phyloP scores from a whole-genome alignment of 2,797 vertebrate species.

The Protonibea diacanthus region DNA sequence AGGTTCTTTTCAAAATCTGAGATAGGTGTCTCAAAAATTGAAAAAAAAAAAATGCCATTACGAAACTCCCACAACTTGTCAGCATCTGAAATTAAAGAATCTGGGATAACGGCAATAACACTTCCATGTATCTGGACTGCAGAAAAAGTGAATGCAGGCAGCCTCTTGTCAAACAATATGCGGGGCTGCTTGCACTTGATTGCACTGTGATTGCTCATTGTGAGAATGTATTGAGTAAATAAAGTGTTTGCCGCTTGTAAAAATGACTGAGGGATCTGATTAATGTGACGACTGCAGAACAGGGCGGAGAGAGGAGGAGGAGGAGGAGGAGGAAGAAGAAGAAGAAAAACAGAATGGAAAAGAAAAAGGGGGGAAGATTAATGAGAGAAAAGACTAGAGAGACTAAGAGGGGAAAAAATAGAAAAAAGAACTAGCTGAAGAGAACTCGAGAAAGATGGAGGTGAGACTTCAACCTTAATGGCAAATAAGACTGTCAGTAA shows the following conservation, averaged over 20 bases:
- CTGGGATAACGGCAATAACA: neutral
- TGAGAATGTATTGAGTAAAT: conserved; percentile 30
- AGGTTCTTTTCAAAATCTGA: neutral
- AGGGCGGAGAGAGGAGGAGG: neutral
- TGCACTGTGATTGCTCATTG: conserved; percentile 44
- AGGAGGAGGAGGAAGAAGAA: neutral
- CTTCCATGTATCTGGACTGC: neutral
- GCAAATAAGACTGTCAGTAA: conserved; percentile 47
- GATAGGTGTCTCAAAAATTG: neutral
- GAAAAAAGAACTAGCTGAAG: neutral
- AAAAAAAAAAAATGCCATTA: neutral
- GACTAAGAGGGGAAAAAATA: neutral
- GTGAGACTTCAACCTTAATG: conserved; percentile 25
- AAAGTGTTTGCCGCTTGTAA: conserved; percentile 4
- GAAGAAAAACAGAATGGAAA: neutral
- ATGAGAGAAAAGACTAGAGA: neutral
- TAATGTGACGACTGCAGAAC: conserved; percentile 13
- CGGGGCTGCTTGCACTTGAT: conserved; percentile 38
- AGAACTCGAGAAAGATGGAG: conserved; percentile 33
- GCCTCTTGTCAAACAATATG: conserved; percentile 39
- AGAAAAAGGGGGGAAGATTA: neutral
- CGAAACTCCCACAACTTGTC: neutral
- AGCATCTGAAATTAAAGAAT: neutral
- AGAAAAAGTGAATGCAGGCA: conserved; percentile 9
- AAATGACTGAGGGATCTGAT: conserved; percentile 29